Evolutionary conservation across 2,797 vertebrate genomes (phyloP), one percentile per base, ranked within the genome.

Genomic region (Myotis pilosus): DNA sequence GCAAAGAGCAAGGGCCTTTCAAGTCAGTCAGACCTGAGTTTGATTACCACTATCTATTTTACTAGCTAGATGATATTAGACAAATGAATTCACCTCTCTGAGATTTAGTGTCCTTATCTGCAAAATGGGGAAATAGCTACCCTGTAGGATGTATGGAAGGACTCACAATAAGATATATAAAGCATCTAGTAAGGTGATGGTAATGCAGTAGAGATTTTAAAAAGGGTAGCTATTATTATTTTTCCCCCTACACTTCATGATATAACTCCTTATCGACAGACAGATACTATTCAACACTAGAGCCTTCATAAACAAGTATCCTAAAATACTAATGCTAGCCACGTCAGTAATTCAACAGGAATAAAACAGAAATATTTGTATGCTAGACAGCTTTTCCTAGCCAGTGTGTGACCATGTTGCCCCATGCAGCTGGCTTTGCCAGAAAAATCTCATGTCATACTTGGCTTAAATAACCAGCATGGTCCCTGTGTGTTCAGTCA

Each of bases 361-460:
- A 33, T 75, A 89, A 96, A 93, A 94, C 55, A 5, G 25, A 93
- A 84, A 87, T 81, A 89, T 87, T 3, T 81, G 16, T 76, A 84
- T 23, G 47, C 30, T 9, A 62, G 10, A 90, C 20, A 88, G 41
- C 19, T 94, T 95, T 95, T 74, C 78, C 16, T 16, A 92, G 80
- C 28, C 62, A 90, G 11, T 36, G 12, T 62, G 28, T 92, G 57
- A 80, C 51, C 19, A 89, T 3, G 13, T n/a, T n/a, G 36, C n/a
- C 20, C 82, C 51, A 71, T 41, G 28, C 16, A 85, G 22, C 22
- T 47, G 23, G 38, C 66, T 89, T 80, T 94, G 20, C 69, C 85
- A 95, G 22, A 80, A 92, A 55, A 87, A 74, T 89, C 36, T 92
- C 66, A 81, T 36, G 36, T 55, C 71, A 79, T 62, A 89, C 49